phyloP scores from a whole-genome alignment of 2,888 invertebrate species.

The Eilema depressum region DNA sequence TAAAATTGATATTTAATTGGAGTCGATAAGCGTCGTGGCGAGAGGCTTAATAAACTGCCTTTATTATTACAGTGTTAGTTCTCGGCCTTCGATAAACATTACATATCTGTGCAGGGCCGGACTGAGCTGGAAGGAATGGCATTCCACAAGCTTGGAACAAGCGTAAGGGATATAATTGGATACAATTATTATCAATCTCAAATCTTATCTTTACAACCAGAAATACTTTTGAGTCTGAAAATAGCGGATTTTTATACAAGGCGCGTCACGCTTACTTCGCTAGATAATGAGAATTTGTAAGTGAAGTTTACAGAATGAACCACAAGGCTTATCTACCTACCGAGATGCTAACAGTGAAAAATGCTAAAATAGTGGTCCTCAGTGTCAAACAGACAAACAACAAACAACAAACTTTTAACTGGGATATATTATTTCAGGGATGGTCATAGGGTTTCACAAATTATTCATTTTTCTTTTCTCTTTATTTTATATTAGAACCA shows the following conservation, averaged over 20 bases:
- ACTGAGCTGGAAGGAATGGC: neutral
- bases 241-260: too few species aligned
- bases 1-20: conserved; percentile 87
- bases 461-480: neutral
- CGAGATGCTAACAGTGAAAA: neutral
- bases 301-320: neutral
- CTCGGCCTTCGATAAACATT: conserved; percentile 72
- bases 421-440: too few species aligned
- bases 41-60: conserved; percentile 83
- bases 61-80: conserved; percentile 83
- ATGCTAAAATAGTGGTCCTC: neutral
- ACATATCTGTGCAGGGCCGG: conserved; percentile 54
- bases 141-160: neutral
- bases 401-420: too few species aligned
- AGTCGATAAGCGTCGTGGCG: conserved; percentile 80
- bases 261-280: neutral
- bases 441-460: too few species aligned
- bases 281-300: neutral
- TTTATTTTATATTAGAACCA: neutral
- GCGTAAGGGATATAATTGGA: neutral
- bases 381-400: too few species aligned
- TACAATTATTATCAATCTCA: neutral
- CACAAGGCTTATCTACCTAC: neutral
- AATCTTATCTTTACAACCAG: too few species aligned
- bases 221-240: too few species aligned